Base-by-base conservation (phyloP, 2,888 invertebrate species). In the Myopa testacea region DNA sequence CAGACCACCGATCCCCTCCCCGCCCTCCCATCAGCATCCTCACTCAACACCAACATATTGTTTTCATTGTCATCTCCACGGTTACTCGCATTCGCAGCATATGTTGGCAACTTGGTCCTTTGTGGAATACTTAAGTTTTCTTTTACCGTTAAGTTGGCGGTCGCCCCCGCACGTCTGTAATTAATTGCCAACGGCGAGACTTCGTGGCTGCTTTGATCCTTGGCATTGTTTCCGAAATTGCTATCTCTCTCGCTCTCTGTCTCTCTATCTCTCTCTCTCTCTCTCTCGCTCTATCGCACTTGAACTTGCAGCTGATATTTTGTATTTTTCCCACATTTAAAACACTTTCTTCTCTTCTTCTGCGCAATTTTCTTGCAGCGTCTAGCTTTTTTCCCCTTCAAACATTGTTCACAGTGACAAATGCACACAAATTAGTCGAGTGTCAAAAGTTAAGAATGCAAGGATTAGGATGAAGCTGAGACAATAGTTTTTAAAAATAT, bases 171-270 rank as follows among this genome's bases (percentile, higher is more conserved):
- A 16, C 52, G 16, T 52, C 12, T 52, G 70, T 34, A 60, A 75
- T 75, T 75, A 75, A 75, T 75, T 75, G 75, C 68, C 40, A 58
- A 38, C 67, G 68, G 37, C 69, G 75, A 75, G 75, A 75, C 69
- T 75, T 68, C 26, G 34, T 50, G 75, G 60, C 69, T 75, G 16
- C 75, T 75, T 60, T 75, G 68, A 69, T 75, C 60, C 38, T 34
- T 67, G 60, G 37, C 50, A 60, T 16, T 75, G 19, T 67, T 45
- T 50, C 19, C 37, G 67, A 34, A 38, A 38, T 6, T 5, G 7
- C 62, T 62, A 45, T 40, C 72, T n/a, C 38, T 38, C n/a, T 71
- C 71, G 26, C 12, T 45, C 69, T 58, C 62, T 62, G 40, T 40
- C 72, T n/a, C 58, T 38, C n/a, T 71, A 52, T 7, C 12, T 45